phyloP scores from a whole-genome alignment of 2,797 vertebrate species.

The Anguilla megastoma region DNA sequence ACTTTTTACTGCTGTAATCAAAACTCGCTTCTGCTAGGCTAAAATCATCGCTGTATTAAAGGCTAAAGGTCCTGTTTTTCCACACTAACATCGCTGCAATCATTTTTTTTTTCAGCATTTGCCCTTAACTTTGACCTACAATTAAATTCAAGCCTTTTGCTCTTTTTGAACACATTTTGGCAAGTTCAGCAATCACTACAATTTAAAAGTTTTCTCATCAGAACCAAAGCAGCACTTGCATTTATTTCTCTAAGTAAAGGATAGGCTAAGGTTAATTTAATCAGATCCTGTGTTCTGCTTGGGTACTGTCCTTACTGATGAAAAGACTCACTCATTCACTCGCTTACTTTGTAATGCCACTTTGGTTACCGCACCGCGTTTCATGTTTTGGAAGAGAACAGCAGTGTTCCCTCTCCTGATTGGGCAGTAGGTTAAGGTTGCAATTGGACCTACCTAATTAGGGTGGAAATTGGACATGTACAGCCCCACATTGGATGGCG shows the following conservation, averaged over 20 bases:
- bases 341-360: background rate
- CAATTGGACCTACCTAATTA: background rate
- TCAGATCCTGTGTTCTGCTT: background rate
- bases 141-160: background rate
- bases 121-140: conserved; percentile 2
- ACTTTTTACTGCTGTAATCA: background rate
- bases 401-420: too few species aligned
- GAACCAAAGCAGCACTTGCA: background rate
- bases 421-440: background rate
- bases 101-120: background rate
- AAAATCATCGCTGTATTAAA: background rate
- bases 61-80: background rate
- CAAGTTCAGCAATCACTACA: background rate
- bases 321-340: background rate
- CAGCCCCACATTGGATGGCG: background rate
- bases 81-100: background rate
- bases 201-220: conserved; percentile 1
- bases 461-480: background rate
- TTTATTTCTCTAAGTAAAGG: background rate
- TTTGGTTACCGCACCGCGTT: background rate
- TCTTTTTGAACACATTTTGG: background rate
- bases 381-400: too few species aligned
- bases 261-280: background rate
- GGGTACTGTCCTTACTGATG: background rate
- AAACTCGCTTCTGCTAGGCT: background rate